Evolutionary conservation across 2,113 vertebrate species (phyloP).

Genomic region (Salvelinus sp.): DNA sequence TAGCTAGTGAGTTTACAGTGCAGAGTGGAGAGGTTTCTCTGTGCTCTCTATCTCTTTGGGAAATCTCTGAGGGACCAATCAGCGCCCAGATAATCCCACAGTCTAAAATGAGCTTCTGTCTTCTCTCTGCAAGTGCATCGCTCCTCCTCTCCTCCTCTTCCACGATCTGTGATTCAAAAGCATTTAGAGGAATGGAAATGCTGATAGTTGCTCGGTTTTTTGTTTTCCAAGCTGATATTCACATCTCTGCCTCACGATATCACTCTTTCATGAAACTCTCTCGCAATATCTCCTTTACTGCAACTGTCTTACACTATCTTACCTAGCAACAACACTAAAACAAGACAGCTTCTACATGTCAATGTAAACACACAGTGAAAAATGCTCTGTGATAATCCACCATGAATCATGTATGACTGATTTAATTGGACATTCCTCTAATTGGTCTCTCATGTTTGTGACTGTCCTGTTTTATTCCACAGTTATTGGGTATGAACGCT

Average conservation of each 20-base stretch:
- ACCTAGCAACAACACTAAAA: neutral
- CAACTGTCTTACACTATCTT: neutral
- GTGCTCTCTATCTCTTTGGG: constrained; percentile 38
- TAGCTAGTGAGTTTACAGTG: constrained; percentile 51
- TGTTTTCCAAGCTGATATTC: constrained; percentile 7
- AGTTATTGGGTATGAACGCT: neutral
- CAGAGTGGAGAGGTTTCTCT: constrained; percentile 36
- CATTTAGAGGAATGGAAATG: constrained; percentile 22
- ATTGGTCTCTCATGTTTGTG: neutral
- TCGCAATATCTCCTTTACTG: neutral
- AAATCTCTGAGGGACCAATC: constrained; percentile 70
- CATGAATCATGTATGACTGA: neutral
- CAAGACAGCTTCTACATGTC: neutral
- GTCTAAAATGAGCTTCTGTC: constrained; percentile 33
- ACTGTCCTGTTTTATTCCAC: neutral
- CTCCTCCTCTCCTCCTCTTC: constrained; percentile 30
- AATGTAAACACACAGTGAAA: neutral
- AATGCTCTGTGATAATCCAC: neutral
- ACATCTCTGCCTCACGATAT: neutral
- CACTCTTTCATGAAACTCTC: neutral
- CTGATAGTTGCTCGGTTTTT: constrained; percentile 16
- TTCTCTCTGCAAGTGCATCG: constrained; percentile 31
- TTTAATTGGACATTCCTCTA: neutral
- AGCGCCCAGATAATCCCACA: constrained; percentile 51
- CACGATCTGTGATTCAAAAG: constrained; percentile 33